Percentiles rank a stretch among this genome's conserved stretches.
These are phyloP conservation scores for Orthosia gracilis DNA, from an alignment of 2,888 invertebrate genomes.

Conservation along the genomic window DNA sequence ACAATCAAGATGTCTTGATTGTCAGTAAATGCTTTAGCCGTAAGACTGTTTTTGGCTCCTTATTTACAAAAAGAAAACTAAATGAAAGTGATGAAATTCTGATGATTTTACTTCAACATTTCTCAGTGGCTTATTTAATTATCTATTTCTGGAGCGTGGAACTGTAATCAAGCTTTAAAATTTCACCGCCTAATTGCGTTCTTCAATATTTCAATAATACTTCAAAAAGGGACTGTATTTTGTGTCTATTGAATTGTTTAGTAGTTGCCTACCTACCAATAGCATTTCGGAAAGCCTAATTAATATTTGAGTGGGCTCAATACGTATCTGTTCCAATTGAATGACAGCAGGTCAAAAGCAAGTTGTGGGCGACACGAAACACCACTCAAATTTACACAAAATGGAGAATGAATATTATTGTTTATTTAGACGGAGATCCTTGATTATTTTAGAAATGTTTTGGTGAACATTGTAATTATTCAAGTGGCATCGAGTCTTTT, in stretches of 20 bases:
- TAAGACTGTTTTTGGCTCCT: not conserved
- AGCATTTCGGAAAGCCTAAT: constrained; percentile 47
- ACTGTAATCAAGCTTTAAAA: not conserved
- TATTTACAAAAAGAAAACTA: not conserved
- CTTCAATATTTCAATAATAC: constrained; percentile 29
- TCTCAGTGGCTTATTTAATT: not conserved
- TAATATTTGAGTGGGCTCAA: constrained; percentile 66
- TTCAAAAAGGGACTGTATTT: constrained; percentile 23
- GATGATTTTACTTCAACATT: not conserved
- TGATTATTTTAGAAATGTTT: constrained; percentile 14
- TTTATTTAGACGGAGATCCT: constrained; percentile 24
- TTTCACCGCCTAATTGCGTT: constrained; percentile 1
- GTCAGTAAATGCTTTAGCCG: not conserved
- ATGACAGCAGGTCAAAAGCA: constrained; percentile 71
- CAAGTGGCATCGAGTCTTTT: constrained; percentile 7
- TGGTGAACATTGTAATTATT: constrained; percentile 13
- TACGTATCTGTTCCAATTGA: constrained; percentile 66
- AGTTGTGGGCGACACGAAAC: constrained; percentile 74
- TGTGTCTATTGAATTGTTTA: constrained; percentile 43
- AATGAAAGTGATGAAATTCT: not conserved
- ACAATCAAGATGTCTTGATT: not conserved
- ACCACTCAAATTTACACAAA: constrained; percentile 69
- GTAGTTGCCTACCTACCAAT: constrained; percentile 1
- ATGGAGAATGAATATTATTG: constrained; percentile 32
- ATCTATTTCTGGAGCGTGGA: not conserved